Evolutionary conservation across 1,140 invertebrate species (phyloP), one percentile per base, ranked within the genome.

Genomic region (Drosophila lacertosa): DNA sequence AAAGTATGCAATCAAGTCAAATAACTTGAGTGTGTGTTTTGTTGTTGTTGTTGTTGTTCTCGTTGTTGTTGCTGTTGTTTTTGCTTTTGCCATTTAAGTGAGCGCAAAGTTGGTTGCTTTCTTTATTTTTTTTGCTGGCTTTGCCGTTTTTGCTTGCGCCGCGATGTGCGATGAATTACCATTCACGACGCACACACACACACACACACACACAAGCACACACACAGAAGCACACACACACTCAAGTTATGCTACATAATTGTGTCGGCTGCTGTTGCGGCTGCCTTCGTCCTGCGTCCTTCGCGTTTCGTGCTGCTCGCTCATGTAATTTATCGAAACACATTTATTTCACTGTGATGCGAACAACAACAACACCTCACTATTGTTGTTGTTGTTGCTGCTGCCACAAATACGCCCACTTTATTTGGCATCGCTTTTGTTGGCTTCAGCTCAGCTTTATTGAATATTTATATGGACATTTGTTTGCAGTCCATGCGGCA

Each of bases 1-100:
- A 81, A 75, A 78, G 77, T 88, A 88, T 89, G 78, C 82, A 88
- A 88, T 88, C 78, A 88, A 86, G 74, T 88, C 65, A 74, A 80
- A 74, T 67, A 77, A 81, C 57, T 74, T 66, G 45, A 67, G 62
- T 74, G 65, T 68, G 59, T 70, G 57, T 68, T 55, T 62, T 40
- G 35, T 11, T 60, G 42, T 35, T 65, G 44, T 22, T 51, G 13
- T 13, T 15, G 58, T 26, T 44, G 42, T 18, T 40, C 18, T 48
- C 48, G 22, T 40, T 39, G 10, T 32, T 40, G 47, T 58, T 39
- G 11, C 35, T 62, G 35, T 60, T 55, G 20, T 37, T 68, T 51
- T 42, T 39, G 66, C n/a, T 51, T 40, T 70, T 59, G 70, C 68
- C 69, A 65, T 77, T 81, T 62, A 26, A 73, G 62, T 53, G 64